Conservation (phyloP, 1,140 invertebrate genomes). For the Zaprionus camerounensis region DNA sequence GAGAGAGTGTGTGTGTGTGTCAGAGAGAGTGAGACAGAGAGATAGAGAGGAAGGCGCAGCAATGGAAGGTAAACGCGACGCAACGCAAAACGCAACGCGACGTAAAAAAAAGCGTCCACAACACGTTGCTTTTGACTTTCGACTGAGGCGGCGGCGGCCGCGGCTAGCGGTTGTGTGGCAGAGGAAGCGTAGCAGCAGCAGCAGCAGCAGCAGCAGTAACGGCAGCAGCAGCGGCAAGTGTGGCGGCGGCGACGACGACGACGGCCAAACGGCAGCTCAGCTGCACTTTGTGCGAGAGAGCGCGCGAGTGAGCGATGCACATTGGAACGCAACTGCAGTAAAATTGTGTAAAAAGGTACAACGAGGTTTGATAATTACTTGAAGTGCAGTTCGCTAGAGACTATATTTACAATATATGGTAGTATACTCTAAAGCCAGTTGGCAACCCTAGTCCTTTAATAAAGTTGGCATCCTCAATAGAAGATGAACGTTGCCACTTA, state of each 20-base stretch:
- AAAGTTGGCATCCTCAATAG: too few species aligned
- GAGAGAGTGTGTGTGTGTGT: constrained; percentile 35
- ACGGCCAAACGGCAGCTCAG: constrained; percentile 66
- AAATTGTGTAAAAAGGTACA: constrained; percentile 12
- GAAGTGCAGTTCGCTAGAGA: too few species aligned
- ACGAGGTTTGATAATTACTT: neutral
- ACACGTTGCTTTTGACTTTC: constrained; percentile 83
- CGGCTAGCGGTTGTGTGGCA: constrained; percentile 67
- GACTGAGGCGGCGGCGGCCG: constrained; percentile 76
- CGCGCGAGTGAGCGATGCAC: constrained; percentile 51
- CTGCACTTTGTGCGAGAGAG: constrained; percentile 79
- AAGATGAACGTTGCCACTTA: too few species aligned
- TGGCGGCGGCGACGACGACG: constrained; percentile 54
- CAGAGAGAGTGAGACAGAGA: constrained; percentile 32
- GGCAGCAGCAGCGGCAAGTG: constrained; percentile 65
- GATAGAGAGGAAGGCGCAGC: constrained; percentile 48
- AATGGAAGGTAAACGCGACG: constrained; percentile 73
- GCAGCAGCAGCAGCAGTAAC: constrained; percentile 42
- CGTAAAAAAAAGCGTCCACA: constrained; percentile 80
- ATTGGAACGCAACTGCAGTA: constrained; percentile 25
- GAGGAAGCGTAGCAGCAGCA: constrained; percentile 56
- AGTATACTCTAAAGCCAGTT: too few species aligned
- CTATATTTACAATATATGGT: too few species aligned
- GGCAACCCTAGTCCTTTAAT: too few species aligned
- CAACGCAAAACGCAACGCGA: constrained; percentile 67